These are phyloP conservation scores for Eretmochelys imbricata DNA, from an alignment of 2,113 vertebrate species.

Conservation along the genomic window DNA sequence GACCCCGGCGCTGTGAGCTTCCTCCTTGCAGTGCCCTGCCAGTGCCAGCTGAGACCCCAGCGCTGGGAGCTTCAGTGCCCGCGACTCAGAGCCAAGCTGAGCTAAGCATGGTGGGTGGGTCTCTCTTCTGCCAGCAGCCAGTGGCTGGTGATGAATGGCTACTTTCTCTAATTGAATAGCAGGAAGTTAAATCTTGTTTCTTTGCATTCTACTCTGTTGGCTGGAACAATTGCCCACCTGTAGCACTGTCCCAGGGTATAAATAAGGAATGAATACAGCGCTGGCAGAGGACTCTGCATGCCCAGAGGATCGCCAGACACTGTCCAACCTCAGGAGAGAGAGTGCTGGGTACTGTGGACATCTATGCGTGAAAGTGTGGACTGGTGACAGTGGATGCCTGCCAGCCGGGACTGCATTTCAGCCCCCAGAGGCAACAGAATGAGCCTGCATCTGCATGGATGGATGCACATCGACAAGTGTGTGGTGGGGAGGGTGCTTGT, in stretches of 20 bases:
- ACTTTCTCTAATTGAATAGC: constrained; percentile 65
- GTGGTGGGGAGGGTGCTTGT: fast-evolving
- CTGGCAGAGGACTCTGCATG: neutral
- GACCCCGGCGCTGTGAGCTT: neutral
- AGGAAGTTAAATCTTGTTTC: constrained; percentile 60
- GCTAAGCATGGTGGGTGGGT: neutral
- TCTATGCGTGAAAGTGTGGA: neutral
- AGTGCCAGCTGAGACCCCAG: neutral
- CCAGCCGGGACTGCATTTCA: neutral
- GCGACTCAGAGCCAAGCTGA: neutral
- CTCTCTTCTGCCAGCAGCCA: constrained; percentile 42
- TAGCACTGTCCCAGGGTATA: constrained; percentile 52
- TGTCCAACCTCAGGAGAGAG: neutral
- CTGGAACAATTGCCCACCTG: constrained; percentile 73
- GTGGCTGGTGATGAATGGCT: constrained; percentile 60
- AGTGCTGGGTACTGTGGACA: fast-evolving
- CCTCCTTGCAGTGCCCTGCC: neutral
- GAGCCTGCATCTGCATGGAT: neutral
- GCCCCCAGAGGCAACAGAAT: neutral
- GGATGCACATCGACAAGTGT: fast-evolving
- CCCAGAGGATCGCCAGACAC: neutral
- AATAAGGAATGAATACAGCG: constrained; percentile 48
- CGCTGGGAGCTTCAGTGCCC: neutral
- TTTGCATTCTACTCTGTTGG: constrained; percentile 35
- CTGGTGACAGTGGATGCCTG: fast-evolving